Evolutionary conservation across 2,797 vertebrate species (phyloP), one percentile per base, ranked within the genome.

Genomic region (Botia almorhae): DNA sequence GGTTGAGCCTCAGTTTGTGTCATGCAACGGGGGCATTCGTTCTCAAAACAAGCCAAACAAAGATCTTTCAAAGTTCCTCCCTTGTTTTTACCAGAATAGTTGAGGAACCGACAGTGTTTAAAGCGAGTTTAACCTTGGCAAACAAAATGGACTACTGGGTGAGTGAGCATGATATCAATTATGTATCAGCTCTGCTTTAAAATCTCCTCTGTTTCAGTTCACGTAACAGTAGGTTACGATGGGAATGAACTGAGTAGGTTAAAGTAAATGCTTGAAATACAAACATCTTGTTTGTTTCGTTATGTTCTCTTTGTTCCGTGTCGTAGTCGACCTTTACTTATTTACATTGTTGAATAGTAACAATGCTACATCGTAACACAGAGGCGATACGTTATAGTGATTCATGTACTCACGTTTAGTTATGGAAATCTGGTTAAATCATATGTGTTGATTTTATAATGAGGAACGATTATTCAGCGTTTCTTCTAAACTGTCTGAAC

Each of bases 111-210:
- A 69, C 46, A 39, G 58, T 82, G n/a, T 84, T 84, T 46, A 46
- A 71, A 51, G 70, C 69, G 48, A 64, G 69, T 71, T 80, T 75
- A 76, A n/a, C 60, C 78, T 76, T 82, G 61, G 83, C 86, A 82
- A 83, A 77, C 67, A 86, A 55, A 86, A 95, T 95, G 94, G 92
- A 94, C 77, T 92, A 93, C 87, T 88, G 87, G 93, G 94, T 95
- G 87, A 82, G 94, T 89, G 55, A 55, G 70, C 83, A 67, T 67
- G 17, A 82, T 82, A 82, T 81, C 23, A 60, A 19, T 61, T 80
- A 12, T 26, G 75, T 73, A 61, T 16, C 23, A 48, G 39, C 6
- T 85, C 73, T 69, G 19, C 19, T 81, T 77, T 33, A 64, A 64
- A 65, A 65, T 7, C n/a, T 23, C 50, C 11, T 43, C 1, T 67